A percentile compares a stretch with the other conserved stretches of the same genome.
phyloP scores from a whole-genome alignment of 1,140 invertebrate species.

The Contarinia nasturtii region DNA sequence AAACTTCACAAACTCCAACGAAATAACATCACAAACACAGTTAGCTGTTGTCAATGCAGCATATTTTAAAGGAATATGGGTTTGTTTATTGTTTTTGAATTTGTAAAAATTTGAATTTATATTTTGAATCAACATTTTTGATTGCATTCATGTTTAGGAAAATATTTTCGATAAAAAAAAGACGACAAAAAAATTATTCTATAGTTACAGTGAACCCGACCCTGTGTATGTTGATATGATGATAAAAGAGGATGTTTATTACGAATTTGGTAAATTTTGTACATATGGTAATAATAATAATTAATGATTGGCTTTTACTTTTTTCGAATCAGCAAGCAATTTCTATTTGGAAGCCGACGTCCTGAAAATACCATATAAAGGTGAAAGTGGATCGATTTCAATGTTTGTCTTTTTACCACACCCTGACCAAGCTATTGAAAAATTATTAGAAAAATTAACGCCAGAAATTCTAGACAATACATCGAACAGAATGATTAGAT shows the following conservation, averaged over 20 bases:
- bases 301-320: no score
- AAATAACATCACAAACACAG: slow-evolving; percentile 38
- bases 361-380: slow-evolving; percentile 65
- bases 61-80: slow-evolving; percentile 79
- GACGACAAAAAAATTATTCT: slow-evolving; percentile 45
- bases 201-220: slow-evolving; percentile 41
- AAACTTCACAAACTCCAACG: slow-evolving; percentile 43
- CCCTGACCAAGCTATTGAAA: slow-evolving; percentile 37
- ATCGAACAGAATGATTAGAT: slow-evolving; percentile 38
- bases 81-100: no score
- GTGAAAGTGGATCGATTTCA: slow-evolving; percentile 48
- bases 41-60: slow-evolving; percentile 72
- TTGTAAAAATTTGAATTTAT: no score
- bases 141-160: slow-evolving; percentile 8
- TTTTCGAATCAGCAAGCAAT: no score
- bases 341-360: slow-evolving; percentile 61
- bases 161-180: slow-evolving; percentile 55
- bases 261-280: slow-evolving; percentile 42
- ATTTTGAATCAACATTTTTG: no score
- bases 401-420: slow-evolving; percentile 75
- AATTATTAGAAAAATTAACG: slow-evolving; percentile 34
- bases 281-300: no score
- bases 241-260: slow-evolving; percentile 19
- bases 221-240: slow-evolving; percentile 17
- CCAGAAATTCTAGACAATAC: slow-evolving; percentile 38